Conservation (phyloP, 2,888 invertebrate species). For the Chydorus sphaericus region DNA sequence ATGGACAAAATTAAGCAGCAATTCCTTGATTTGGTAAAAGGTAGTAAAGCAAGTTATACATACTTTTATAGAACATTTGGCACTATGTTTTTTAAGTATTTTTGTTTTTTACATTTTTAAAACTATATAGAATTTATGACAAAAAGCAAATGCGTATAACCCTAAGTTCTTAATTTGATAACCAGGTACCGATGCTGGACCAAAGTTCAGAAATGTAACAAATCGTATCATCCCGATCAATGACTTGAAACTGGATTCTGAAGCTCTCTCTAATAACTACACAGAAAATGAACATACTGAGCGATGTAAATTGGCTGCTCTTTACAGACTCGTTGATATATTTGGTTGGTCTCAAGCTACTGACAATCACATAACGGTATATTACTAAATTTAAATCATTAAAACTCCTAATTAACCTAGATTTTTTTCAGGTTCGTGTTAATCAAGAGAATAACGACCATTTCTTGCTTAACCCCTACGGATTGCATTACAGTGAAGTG, state of each 20-base stretch:
- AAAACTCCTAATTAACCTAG: neutral
- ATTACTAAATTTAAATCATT: constrained; percentile 20
- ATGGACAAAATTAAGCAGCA: too few relatives aligned
- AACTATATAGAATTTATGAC: too few relatives aligned
- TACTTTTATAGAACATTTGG: too few relatives aligned
- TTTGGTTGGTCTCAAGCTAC: constrained; percentile 92
- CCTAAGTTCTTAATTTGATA: too few relatives aligned
- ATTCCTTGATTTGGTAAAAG: too few relatives aligned
- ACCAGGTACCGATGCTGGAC: too few relatives aligned
- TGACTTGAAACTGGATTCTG: constrained; percentile 91
- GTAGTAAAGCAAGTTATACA: too few relatives aligned
- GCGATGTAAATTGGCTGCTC: constrained; percentile 88
- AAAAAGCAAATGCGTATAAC: too few relatives aligned
- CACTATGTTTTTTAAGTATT: too few relatives aligned
- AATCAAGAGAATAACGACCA: constrained; percentile 94
- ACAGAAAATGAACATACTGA: constrained; percentile 88
- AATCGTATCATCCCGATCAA: constrained; percentile 92
- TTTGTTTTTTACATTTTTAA: too few relatives aligned
- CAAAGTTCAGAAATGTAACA: too few relatives aligned
- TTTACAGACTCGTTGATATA: constrained; percentile 86
- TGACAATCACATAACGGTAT: constrained; percentile 72
- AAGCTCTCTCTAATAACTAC: constrained; percentile 78
- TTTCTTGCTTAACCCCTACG: constrained; percentile 91
- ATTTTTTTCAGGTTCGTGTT: constrained; percentile 49
- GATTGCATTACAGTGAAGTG: constrained; percentile 85